Conservation (phyloP, 2,113 vertebrate species). For the Ophthalmolycus amberensis region DNA sequence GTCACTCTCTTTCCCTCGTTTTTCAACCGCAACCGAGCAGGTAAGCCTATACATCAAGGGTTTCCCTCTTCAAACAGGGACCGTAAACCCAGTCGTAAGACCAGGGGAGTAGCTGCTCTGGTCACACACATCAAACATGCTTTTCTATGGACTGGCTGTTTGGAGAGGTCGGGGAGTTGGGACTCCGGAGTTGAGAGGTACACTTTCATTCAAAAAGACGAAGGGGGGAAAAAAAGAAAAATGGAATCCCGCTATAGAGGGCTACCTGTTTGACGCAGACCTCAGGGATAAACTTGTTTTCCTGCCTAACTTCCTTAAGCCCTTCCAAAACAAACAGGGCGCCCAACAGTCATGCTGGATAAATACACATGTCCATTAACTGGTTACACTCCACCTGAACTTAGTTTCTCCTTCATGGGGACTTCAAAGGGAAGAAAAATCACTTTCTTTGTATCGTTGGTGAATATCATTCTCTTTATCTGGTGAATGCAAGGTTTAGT, state of each 20-base stretch:
- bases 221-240: conserved; percentile 47
- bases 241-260: conserved; percentile 74
- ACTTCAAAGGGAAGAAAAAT: conserved; percentile 71
- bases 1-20: conserved; percentile 37
- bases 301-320: conserved; percentile 80
- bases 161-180: conserved; percentile 66
- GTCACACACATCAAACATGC: conserved; percentile 75
- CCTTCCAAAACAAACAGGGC: conserved; percentile 83
- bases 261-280: conserved; percentile 81
- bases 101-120: conserved; percentile 66
- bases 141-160: conserved; percentile 73
- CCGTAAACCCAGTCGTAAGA: conserved; percentile 52
- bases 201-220: conserved; percentile 63
- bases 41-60: conserved; percentile 82
- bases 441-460: conserved; percentile 36
- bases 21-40: conserved; percentile 60
- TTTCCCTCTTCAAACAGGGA: conserved; percentile 76
- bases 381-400: conserved; percentile 75
- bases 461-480: conserved; percentile 43
- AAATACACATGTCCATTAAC: conserved; percentile 82
- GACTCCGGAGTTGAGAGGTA: conserved; percentile 64
- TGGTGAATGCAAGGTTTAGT: conserved; percentile 15
- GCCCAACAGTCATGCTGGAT: conserved; percentile 78
- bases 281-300: conserved; percentile 83
- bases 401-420: conserved; percentile 63